Conservation (phyloP, 2,113 vertebrate species). For the Neomonachus schauinslandi region DNA sequence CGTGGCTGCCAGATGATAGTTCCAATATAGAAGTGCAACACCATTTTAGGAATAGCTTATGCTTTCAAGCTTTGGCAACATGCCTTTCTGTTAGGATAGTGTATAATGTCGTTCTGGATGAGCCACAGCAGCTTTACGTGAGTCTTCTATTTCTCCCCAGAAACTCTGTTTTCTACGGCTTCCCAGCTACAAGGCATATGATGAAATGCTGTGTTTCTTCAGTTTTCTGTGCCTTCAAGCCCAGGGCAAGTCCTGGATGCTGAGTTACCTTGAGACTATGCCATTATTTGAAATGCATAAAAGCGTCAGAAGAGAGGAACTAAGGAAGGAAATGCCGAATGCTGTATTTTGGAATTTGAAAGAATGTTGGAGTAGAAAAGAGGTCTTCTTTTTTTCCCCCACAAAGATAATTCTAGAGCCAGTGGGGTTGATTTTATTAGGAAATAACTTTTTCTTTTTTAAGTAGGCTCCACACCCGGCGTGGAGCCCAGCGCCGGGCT, state of each 20-base stretch:
- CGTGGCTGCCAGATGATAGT: constrained; percentile 23
- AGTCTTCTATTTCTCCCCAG: background rate
- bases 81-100: background rate
- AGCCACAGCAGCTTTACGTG: background rate
- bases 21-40: background rate
- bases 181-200: background rate
- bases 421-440: background rate
- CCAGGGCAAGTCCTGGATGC: background rate
- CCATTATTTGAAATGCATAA: background rate
- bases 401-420: background rate
- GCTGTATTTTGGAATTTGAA: background rate
- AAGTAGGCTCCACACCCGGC: background rate
- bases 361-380: background rate
- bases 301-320: background rate
- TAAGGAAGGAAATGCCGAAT: background rate
- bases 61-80: constrained; percentile 28
- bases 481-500: background rate
- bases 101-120: background rate
- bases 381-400: background rate
- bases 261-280: background rate
- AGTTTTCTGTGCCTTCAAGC: background rate
- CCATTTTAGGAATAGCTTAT: constrained; percentile 67
- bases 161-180: background rate
- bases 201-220: background rate
- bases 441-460: background rate